Evolutionary conservation across 2,888 invertebrate genomes (phyloP), one percentile per base, ranked within the genome.

Genomic region (Thyatira batis): DNA sequence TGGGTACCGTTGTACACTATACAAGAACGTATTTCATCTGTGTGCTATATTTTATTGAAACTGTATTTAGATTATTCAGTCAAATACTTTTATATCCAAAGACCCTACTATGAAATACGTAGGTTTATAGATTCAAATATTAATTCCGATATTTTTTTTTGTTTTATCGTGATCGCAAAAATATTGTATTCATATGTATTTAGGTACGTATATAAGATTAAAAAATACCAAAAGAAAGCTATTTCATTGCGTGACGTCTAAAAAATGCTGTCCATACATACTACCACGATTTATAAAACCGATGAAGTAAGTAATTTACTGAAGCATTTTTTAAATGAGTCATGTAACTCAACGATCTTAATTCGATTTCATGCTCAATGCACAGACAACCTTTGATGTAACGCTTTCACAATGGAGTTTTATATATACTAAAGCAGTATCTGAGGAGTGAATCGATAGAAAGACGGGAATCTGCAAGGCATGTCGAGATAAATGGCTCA

Each of bases 401-500:
- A 55, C 44, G 9, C 45, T 57, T 55, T 49, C 46, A 54, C 50
- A 61, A 60, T 51, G 30, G 43, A 49, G 55, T 52, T 50, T 58
- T 58, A 50, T 54, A 49, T 49, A 30, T 33, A 55, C 53, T 54
- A 57, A 52, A 43, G 54, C 52, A 53, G 23, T 25, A n/a, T 13
- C 46, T 20, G 23, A 13, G 25, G 11, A 21, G 45, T 45, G 21
- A 59, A 58, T 55, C 57, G 56, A 62, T 61, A 59, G 56, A 52
- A 49, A 27, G 20, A 52, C 53, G 30, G 49, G n/a, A 49, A 20
- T 33, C 17, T 11, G 20, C 30, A 28, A 49, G 55, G 63, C 56
- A 55, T 50, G 52, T 52, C 48, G 64, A 71, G 73, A 80, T 73
- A 77, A 81, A 81, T 78, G 74, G 70, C 66, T 68, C 72, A 65